Percentiles rank a stretch among this genome's conserved stretches.
Evolutionary conservation across 2,113 vertebrate genomes (phyloP).

Genomic region (Phoenicopterus ruber): DNA sequence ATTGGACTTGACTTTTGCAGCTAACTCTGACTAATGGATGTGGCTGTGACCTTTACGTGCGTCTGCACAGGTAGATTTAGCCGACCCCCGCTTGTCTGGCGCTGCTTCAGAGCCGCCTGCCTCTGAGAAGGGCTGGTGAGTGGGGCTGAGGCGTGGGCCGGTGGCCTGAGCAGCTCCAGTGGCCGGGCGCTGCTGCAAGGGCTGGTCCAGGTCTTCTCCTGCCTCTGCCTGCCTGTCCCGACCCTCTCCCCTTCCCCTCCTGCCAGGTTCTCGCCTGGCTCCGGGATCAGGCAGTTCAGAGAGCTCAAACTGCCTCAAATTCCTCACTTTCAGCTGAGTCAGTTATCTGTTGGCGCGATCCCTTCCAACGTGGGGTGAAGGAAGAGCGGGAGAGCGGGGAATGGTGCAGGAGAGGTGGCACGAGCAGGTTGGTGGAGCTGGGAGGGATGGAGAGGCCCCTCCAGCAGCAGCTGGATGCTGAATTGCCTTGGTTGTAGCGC

Average conservation of each 20-base stretch:
- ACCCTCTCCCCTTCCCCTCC: not conserved
- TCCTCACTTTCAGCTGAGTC: rapidly evolving
- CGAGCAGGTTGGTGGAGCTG: not conserved
- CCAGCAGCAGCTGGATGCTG: not conserved
- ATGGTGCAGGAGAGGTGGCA: rapidly evolving
- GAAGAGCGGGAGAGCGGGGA: not conserved
- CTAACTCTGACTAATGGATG: not conserved
- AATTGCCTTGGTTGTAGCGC: not conserved
- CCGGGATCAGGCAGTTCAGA: not conserved
- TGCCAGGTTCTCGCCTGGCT: not conserved
- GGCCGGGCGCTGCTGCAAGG: no score
- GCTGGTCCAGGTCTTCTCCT: not conserved
- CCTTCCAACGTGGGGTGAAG: rapidly evolving
- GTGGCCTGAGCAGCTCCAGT: not conserved
- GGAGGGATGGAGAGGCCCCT: not conserved
- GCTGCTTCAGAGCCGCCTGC: not conserved
- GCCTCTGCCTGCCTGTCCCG: rapidly evolving
- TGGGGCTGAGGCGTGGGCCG: rapidly evolving
- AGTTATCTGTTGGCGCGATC: rapidly evolving
- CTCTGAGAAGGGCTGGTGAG: not conserved
- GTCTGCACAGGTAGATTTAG: not conserved
- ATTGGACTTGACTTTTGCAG: not conserved
- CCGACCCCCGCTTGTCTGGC: rapidly evolving
- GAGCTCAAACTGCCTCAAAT: not conserved
- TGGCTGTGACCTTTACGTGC: not conserved